Base-by-base conservation (phyloP, 2,797 vertebrate genomes). In the Perodicticus potto region DNA sequence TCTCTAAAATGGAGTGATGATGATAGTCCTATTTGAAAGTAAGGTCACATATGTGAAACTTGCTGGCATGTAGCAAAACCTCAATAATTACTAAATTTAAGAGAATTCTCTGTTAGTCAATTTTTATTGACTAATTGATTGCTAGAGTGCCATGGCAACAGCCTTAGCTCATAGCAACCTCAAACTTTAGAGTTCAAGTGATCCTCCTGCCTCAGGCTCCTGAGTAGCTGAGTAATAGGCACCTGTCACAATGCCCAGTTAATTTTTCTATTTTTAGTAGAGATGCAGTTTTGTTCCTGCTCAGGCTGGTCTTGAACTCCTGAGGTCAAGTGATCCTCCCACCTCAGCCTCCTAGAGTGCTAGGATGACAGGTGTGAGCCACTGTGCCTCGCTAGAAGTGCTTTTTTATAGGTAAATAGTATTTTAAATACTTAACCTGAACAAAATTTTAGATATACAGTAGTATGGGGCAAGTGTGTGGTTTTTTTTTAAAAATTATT, bases 81-180 rank as follows among this genome's bases (percentile, higher is more conserved):
- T 84, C n/a, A 78, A 1, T 63, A 57, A 82, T 89, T 85, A 49
- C 20, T 87, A 67, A 32, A 22, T 82, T 82, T 93, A 74, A 88
- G 63, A 92, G 23, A 85, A 16, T 94, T 92, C 45, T 82, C 70
- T 95, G 45, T n/a, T n/a, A n/a, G n/a, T n/a, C n/a, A n/a, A 32
- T 40, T 95, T 85, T 94, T 74, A 59, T 78, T 16, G 49, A 53
- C 49, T 53, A 3, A 53, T 53, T 53, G 49, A 53, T 53, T 53
- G 49, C 49, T 53, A 4, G 14, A 53, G 49, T 53, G 49, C 49
- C 14, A 16, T 53, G 49, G 49, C 4, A 4, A 53, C 49, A 14
- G 14, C 49, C 49, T 53, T 53, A 53, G 49, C 14, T 53, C 49
- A 53, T 14, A 53, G 49, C 49, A 53, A 53, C 49, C 4, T 53